Conservation (phyloP, 2,797 vertebrate species). For the Danio kyathit region DNA sequence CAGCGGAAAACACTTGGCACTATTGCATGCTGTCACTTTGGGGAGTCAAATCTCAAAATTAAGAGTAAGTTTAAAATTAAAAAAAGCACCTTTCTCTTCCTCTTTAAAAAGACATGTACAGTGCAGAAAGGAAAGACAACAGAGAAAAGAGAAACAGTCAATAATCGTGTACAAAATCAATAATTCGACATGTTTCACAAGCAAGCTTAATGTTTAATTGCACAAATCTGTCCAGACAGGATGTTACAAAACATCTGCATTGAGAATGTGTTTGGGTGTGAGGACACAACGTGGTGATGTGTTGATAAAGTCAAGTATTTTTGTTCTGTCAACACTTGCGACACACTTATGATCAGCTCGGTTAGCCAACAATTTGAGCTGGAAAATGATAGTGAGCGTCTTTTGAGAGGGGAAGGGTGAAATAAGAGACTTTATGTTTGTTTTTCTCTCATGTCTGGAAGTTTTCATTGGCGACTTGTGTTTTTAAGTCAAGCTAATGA, state of each 20-base stretch:
- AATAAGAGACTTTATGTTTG: background rate
- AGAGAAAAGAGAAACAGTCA: slow-evolving; percentile 48
- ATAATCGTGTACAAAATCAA: background rate
- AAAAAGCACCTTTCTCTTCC: slow-evolving; percentile 57
- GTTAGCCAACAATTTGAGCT: slow-evolving; percentile 23
- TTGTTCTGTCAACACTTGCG: slow-evolving; percentile 17
- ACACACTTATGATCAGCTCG: slow-evolving; percentile 16
- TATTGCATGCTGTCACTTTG: slow-evolving; percentile 46
- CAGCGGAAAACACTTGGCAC: slow-evolving; percentile 37
- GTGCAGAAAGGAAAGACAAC: slow-evolving; percentile 48
- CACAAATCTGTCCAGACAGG: slow-evolving; percentile 1
- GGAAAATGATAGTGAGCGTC: slow-evolving; percentile 27
- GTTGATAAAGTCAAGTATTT: slow-evolving; percentile 33
- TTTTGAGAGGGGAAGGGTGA: slow-evolving; percentile 9
- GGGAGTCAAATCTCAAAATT: slow-evolving; percentile 31
- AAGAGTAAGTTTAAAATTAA: slow-evolving; percentile 22
- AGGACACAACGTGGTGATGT: background rate
- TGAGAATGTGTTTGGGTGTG: slow-evolving; percentile 2
- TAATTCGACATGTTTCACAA: background rate
- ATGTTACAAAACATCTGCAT: slow-evolving; percentile 27
- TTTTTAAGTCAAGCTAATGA: background rate
- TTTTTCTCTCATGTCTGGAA: slow-evolving; percentile 11
- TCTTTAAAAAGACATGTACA: slow-evolving; percentile 50
- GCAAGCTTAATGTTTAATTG: background rate
- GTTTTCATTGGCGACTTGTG: background rate